Conservation (phyloP, 2,797 vertebrate genomes). For the Dermochelys coriacea region DNA sequence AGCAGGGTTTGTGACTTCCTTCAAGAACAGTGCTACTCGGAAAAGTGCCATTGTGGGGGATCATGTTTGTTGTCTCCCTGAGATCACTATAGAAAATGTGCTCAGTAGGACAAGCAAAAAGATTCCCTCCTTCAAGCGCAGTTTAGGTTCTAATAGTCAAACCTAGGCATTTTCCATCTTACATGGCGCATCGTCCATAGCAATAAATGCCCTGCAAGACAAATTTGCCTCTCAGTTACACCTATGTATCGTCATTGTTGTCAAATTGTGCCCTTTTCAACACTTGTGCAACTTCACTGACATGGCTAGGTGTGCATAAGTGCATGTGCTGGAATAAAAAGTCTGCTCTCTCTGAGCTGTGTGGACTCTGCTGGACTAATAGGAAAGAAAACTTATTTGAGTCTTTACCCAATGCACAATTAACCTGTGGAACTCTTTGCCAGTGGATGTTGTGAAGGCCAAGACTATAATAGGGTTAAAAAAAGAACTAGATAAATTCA, state of each 20-base stretch:
- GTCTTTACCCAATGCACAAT: too few species aligned
- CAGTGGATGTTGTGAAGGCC: too few species aligned
- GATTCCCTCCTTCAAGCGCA: neutral
- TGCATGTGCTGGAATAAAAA: neutral
- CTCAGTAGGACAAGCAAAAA: neutral
- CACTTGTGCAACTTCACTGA: neutral
- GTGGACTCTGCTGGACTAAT: neutral
- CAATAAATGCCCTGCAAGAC: neutral
- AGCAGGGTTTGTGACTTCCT: neutral
- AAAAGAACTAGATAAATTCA: too few species aligned
- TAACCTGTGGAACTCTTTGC: too few species aligned
- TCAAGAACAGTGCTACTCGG: neutral
- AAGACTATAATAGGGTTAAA: too few species aligned
- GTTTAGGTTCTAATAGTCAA: neutral
- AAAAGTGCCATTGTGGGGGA: neutral
- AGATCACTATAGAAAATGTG: neutral
- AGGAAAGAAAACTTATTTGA: neutral
- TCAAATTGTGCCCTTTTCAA: neutral
- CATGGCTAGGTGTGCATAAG: neutral
- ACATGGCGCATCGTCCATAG: neutral
- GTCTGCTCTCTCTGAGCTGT: fast-evolving
- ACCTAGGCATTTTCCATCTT: neutral
- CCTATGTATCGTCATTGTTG: neutral
- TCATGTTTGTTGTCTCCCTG: neutral
- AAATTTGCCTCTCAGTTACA: neutral